Evolutionary conservation across 2,888 invertebrate genomes (phyloP).

Genomic region (Hydraecia micacea): DNA sequence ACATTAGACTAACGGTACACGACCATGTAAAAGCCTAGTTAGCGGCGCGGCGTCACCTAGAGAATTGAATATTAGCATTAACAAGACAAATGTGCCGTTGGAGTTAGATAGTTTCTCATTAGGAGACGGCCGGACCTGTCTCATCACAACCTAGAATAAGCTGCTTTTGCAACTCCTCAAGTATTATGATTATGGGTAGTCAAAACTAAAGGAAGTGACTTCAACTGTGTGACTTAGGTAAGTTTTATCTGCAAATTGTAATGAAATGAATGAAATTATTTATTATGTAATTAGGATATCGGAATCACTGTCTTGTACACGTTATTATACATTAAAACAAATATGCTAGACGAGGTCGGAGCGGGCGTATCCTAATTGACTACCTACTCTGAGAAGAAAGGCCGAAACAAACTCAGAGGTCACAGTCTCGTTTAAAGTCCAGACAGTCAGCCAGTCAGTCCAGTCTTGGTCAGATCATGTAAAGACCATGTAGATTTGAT

Average conservation of each 20-base stretch:
- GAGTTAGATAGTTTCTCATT: slow-evolving; percentile 88
- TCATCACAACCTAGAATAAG: slow-evolving; percentile 72
- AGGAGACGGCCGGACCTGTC: slow-evolving; percentile 71
- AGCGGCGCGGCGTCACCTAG: slow-evolving; percentile 67
- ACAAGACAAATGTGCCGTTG: slow-evolving; percentile 84
- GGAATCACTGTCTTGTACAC: background rate
- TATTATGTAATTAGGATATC: background rate
- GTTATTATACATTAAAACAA: background rate
- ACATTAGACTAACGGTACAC: slow-evolving; percentile 54
- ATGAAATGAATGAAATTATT: background rate
- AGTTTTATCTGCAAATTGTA: slow-evolving; percentile 25
- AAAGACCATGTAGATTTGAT: background rate
- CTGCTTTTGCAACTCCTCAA: slow-evolving; percentile 74
- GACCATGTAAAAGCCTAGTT: slow-evolving; percentile 72
- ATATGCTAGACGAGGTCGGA: background rate
- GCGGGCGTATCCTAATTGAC: too few relatives aligned
- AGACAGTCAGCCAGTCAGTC: too few relatives aligned
- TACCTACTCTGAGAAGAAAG: background rate
- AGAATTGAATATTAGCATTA: slow-evolving; percentile 86
- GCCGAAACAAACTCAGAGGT: background rate
- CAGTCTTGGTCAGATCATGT: background rate
- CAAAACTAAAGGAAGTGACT: slow-evolving; percentile 43
- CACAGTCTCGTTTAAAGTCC: background rate
- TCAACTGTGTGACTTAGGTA: slow-evolving; percentile 18
- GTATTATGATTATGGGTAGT: slow-evolving; percentile 61